Evolutionary conservation across 2,797 vertebrate genomes (phyloP), one percentile per base, ranked within the genome.

Genomic region (Ptychobarbus kaznakovi): DNA sequence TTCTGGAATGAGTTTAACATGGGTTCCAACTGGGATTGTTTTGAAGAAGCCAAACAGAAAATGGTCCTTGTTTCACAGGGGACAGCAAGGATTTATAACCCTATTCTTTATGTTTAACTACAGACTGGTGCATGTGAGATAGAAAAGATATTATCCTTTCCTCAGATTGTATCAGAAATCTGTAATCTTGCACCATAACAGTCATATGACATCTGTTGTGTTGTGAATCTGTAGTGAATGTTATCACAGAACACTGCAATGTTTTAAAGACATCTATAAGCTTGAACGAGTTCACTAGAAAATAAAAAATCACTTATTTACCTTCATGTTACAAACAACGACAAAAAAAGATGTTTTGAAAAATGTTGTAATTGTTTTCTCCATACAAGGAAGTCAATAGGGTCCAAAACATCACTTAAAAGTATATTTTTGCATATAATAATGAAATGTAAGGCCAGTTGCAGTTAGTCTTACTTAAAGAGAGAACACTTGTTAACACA

Each of bases 1-100:
- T 68, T 56, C 49, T 87, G 49, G 44, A 82, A 86, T 81, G 51
- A 81, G 66, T 89, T 86, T 81, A 84, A 79, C 81, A 81, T 42
- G 66, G 74, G 20, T 65, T 79, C 49, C 28, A 65, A 69, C 18
- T 42, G 4, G 49, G 68, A 32, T 20, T 32, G 80, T 32, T 82
- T 73, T 78, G 56, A 61, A 10, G 51, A 42, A 53, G 80, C 72
- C 56, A 63, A 69, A 25, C 6, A 80, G 61, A 58, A 40, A 38
- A 16, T 10, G 22, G 58, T 40, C 16, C n/a, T 35, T 25, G 56
- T 73, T 42, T 65, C 74, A 49, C 11, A 72, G 53, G 44, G 66
- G 35, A 86, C 18, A 38, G 51, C 32, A 44, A 22, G 46, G 40
- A 87, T 86, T 84, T 86, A 86, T 84, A 35, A 44, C 15, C 25